These are phyloP conservation scores for Gobius niger DNA, from an alignment of 2,113 vertebrate genomes.

Conservation along the genomic window DNA sequence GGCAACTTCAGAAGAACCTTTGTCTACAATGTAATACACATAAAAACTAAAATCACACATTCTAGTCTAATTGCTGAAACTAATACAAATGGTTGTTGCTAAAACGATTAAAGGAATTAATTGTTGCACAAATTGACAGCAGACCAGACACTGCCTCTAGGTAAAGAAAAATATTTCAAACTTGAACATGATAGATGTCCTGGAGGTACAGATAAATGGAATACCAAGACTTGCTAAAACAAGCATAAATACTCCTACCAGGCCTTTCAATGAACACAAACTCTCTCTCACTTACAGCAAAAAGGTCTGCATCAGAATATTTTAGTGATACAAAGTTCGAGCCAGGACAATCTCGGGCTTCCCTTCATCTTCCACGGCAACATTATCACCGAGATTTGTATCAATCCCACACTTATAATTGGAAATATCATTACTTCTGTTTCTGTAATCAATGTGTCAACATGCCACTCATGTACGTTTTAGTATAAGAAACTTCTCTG, in stretches of 20 bases:
- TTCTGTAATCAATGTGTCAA: constrained; percentile 60
- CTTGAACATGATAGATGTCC: constrained; percentile 55
- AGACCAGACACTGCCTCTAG: constrained; percentile 61
- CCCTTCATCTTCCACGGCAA: constrained; percentile 50
- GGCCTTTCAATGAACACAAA: constrained; percentile 56
- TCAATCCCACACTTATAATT: constrained; percentile 36
- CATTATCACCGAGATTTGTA: constrained; percentile 46
- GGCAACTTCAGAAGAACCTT: no score
- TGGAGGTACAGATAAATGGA: constrained; percentile 63
- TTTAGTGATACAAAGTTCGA: constrained; percentile 52
- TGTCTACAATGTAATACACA: no score
- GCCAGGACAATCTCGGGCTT: constrained; percentile 43
- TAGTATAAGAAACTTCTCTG: constrained; percentile 43
- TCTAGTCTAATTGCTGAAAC: neutral
- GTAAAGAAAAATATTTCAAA: constrained; percentile 58
- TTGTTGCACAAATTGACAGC: constrained; percentile 45
- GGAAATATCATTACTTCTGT: constrained; percentile 45
- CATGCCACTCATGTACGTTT: constrained; percentile 49
- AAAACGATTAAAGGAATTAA: constrained; percentile 65
- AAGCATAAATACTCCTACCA: constrained; percentile 60
- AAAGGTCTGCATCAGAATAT: constrained; percentile 21
- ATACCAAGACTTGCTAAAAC: constrained; percentile 69
- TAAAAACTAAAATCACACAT: no score
- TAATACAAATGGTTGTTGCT: constrained; percentile 28
- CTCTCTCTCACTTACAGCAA: constrained; percentile 53